Percentiles rank a stretch among this genome's conserved stretches.
phyloP scores from a whole-genome alignment of 2,888 invertebrate species.

The Pardosa pseudoannulata region DNA sequence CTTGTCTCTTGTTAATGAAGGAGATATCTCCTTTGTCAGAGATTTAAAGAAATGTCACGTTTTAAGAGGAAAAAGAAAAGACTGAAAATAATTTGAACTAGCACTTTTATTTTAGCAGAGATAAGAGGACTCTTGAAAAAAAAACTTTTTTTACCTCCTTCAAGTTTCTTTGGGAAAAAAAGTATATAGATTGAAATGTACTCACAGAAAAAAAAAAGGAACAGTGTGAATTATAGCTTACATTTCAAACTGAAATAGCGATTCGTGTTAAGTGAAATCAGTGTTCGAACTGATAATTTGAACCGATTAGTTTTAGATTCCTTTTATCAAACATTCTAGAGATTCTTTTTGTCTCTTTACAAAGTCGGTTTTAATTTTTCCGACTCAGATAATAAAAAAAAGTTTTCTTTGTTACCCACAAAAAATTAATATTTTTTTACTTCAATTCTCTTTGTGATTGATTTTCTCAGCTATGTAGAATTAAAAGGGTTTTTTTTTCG shows the following conservation, averaged over 20 bases:
- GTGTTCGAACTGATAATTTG: not conserved
- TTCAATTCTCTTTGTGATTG: no score
- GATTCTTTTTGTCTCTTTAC: not conserved
- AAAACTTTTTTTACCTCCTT: not conserved
- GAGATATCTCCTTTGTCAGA: not conserved
- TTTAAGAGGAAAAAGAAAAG: not conserved
- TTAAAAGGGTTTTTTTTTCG: no score
- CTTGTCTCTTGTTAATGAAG: not conserved
- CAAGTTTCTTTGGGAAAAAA: not conserved
- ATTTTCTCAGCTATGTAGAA: no score
- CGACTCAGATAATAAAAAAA: no score
- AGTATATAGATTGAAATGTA: not conserved
- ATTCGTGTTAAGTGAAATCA: not conserved
- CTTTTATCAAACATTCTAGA: not conserved
- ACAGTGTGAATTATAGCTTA: not conserved
- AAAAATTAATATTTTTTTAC: no score
- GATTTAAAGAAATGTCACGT: slow-evolving; percentile 13
- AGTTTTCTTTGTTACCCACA: no score
- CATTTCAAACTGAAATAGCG: not conserved
- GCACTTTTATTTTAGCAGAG: slow-evolving; percentile 3
- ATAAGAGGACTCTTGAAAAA: not conserved
- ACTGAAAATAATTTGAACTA: slow-evolving; percentile 6
- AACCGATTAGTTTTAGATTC: not conserved
- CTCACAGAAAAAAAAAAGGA: not conserved
- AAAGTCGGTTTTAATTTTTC: no score